Conservation (phyloP, 2,113 vertebrate species). For the Bujurquina vittata region DNA sequence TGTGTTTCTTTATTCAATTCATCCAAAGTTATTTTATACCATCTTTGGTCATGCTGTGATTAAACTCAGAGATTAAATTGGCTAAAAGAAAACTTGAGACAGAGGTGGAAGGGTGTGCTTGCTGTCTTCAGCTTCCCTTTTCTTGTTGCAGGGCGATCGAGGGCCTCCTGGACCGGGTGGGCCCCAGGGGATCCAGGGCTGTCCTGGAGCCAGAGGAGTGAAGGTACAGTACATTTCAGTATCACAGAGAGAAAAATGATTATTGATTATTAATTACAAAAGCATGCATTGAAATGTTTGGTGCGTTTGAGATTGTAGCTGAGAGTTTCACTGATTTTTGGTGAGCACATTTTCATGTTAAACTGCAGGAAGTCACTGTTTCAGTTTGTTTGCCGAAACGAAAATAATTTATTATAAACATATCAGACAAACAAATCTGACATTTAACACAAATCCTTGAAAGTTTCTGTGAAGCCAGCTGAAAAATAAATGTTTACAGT, state of each 20-base stretch:
- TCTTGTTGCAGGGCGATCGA: conserved; percentile 78
- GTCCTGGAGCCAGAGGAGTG: conserved; percentile 76
- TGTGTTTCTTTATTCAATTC: conserved; percentile 55
- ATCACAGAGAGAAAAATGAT: neutral
- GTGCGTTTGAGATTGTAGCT: no score
- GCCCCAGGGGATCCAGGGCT: conserved; percentile 78
- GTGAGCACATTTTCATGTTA: neutral
- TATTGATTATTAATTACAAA: no score
- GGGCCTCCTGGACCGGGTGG: conserved; percentile 79
- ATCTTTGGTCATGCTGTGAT: neutral
- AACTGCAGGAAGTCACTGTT: neutral
- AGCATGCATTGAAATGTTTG: no score
- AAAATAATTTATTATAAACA: neutral
- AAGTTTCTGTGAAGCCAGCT: neutral
- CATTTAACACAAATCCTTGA: no score
- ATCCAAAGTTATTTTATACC: neutral
- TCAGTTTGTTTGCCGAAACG: neutral
- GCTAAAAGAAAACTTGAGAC: no score
- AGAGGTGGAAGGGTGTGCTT: neutral
- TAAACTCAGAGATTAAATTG: no score
- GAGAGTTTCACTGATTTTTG: no score
- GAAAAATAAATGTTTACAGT: neutral
- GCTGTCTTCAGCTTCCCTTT: neutral
- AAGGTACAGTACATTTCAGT: conserved; percentile 69
- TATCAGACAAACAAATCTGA: neutral